Percentiles rank a stretch among this genome's conserved stretches.
These are phyloP conservation scores for Pseudococcus longispinus DNA, from an alignment of 2,888 invertebrate species.

Conservation along the genomic window DNA sequence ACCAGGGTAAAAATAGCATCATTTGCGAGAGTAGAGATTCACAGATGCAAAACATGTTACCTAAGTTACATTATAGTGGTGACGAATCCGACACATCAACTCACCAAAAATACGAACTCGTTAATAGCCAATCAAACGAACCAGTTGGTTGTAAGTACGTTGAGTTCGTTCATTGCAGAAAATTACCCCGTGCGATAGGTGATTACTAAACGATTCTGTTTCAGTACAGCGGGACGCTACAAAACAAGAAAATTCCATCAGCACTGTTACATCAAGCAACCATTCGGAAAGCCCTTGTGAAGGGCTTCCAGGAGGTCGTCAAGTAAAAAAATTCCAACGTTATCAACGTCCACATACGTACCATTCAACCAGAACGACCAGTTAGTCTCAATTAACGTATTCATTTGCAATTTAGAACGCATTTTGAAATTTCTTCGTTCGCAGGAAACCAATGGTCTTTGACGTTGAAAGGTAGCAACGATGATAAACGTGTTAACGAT, in stretches of 20 bases:
- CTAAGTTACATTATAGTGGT: slow-evolving; percentile 29
- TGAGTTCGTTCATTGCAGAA: neutral
- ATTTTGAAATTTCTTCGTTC: neutral
- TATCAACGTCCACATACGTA: slow-evolving; percentile 49
- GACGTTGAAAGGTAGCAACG: slow-evolving; percentile 34
- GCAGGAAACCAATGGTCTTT: slow-evolving; percentile 43
- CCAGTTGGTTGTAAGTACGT: slow-evolving; percentile 53
- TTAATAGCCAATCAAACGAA: neutral
- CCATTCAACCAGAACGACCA: slow-evolving; percentile 24
- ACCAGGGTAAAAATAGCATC: neutral
- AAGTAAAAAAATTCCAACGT: slow-evolving; percentile 26
- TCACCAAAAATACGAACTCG: neutral
- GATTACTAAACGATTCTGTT: neutral
- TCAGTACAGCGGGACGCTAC: neutral
- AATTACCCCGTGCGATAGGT: neutral
- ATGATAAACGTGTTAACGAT: slow-evolving; percentile 35
- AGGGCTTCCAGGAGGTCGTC: neutral
- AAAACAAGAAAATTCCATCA: slow-evolving; percentile 23
- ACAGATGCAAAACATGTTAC: slow-evolving; percentile 27
- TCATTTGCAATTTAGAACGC: too few species aligned
- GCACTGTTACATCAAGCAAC: slow-evolving; percentile 31
- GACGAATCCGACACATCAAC: slow-evolving; percentile 24
- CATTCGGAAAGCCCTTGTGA: slow-evolving; percentile 48
- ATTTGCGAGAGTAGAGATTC: neutral
- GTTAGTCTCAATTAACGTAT: neutral